These are phyloP conservation scores for Eurystomus gularis DNA, from an alignment of 2,113 vertebrate genomes.

Conservation along the genomic window DNA sequence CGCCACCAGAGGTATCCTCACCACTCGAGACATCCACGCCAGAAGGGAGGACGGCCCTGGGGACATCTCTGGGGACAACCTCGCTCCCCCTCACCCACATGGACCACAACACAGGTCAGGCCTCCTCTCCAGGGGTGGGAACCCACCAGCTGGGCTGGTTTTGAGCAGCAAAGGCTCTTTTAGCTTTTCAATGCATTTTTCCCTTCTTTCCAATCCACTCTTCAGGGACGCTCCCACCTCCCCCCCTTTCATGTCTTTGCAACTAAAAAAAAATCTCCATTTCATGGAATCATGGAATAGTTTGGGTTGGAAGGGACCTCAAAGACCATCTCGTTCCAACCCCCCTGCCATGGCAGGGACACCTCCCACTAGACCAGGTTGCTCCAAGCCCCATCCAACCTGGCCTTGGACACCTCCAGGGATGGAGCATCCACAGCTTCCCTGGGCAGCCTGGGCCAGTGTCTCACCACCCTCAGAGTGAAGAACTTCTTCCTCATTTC, in stretches of 20 bases:
- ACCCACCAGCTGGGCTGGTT: rapidly evolving
- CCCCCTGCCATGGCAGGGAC: too few species aligned
- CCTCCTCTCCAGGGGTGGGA: rapidly evolving
- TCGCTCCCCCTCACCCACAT: rapidly evolving
- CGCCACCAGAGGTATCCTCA: rapidly evolving
- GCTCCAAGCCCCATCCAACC: too few species aligned
- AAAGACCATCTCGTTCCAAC: too few species aligned
- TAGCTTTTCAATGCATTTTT: neutral
- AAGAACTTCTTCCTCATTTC: too few species aligned
- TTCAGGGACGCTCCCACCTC: neutral
- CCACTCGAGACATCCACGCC: rapidly evolving
- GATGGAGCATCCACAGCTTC: too few species aligned
- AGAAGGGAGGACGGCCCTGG: neutral
- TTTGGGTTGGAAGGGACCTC: too few species aligned
- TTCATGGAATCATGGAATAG: neutral
- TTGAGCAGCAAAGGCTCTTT: neutral
- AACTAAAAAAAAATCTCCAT: neutral
- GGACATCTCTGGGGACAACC: neutral
- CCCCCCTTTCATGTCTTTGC: neutral
- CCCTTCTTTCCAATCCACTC: neutral
- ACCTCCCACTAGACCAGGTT: too few species aligned
- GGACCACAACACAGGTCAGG: neutral
- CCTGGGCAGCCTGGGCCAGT: too few species aligned
- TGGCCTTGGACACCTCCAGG: too few species aligned
- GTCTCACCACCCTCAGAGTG: too few species aligned